Percentiles rank a stretch among this genome's conserved stretches.
Conservation (phyloP, 2,113 vertebrate genomes). For the Sakesphorus luctuosus region DNA sequence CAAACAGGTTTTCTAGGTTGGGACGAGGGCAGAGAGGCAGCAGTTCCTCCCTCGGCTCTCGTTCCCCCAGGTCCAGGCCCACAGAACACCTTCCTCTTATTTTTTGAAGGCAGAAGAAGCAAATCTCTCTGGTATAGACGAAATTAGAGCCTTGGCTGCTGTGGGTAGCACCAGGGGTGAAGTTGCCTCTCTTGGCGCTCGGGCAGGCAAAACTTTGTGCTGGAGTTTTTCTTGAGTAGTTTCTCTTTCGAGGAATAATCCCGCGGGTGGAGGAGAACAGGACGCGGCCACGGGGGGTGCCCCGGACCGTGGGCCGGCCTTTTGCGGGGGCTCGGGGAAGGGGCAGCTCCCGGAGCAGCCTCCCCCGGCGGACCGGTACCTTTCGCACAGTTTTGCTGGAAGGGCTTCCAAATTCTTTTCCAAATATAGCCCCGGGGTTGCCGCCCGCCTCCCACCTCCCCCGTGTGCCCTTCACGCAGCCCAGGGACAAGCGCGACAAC, state of each 20-base stretch:
- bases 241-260: neutral
- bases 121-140: neutral
- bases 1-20: neutral
- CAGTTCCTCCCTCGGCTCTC: neutral
- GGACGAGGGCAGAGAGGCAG: neutral
- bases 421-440: conserved; percentile 67
- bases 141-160: neutral
- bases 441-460: neutral
- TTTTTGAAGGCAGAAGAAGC: neutral
- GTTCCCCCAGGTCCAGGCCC: no score
- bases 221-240: rapidly evolving
- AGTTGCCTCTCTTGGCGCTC: neutral
- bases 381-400: conserved; percentile 61
- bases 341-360: neutral
- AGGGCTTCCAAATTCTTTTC: conserved; percentile 71
- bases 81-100: rapidly evolving
- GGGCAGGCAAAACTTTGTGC: neutral
- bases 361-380: neutral
- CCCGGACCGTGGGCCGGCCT: neutral
- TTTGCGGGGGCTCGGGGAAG: neutral
- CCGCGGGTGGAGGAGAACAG: neutral
- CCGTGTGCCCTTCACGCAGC: neutral
- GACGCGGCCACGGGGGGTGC: neutral
- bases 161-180: neutral
- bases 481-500: neutral